A percentile compares a stretch with the other conserved stretches of the same genome.
These are phyloP conservation scores for Montipora cactus DNA, from an alignment of 64 coral and sea anemone genomes.

Conservation along the genomic window DNA sequence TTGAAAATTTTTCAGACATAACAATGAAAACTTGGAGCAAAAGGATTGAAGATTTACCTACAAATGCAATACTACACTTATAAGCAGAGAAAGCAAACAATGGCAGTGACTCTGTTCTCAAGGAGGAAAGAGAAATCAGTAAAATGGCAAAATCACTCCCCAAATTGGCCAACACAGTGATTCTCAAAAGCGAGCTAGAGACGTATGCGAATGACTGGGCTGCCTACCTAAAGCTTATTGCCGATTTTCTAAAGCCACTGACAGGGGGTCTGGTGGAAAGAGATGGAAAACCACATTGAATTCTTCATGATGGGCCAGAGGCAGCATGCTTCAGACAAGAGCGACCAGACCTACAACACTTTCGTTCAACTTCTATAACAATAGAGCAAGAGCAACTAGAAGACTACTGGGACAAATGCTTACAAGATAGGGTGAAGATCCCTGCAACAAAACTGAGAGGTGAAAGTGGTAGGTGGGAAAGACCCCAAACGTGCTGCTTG, in stretches of 20 bases:
- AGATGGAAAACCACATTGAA: slow-evolving; percentile 13
- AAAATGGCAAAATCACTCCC: slow-evolving; percentile 50
- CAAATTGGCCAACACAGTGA: slow-evolving; percentile 51
- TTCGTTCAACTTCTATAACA: background rate
- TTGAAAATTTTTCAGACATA: slow-evolving; percentile 54
- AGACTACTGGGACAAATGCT: background rate
- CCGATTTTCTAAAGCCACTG: slow-evolving; percentile 66
- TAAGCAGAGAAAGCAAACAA: slow-evolving; percentile 51
- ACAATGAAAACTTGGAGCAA: slow-evolving; percentile 77
- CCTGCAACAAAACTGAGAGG: slow-evolving; percentile 4
- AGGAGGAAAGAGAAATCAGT: slow-evolving; percentile 55
- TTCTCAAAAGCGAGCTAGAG: slow-evolving; percentile 26
- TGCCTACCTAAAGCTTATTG: slow-evolving; percentile 66
- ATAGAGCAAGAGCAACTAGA: slow-evolving; percentile 12
- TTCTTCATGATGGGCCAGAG: slow-evolving; percentile 20
- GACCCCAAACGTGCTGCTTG: background rate
- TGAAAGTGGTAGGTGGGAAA: slow-evolving; percentile 29
- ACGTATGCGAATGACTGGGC: slow-evolving; percentile 51
- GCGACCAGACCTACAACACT: slow-evolving; percentile 21
- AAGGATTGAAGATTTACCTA: background rate
- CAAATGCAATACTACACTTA: slow-evolving; percentile 66
- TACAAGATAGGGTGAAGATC: background rate
- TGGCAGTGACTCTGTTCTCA: background rate
- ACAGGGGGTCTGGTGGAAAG: slow-evolving; percentile 62
- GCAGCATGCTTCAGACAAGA: background rate